Percentiles rank a stretch among this genome's conserved stretches.
Conservation (phyloP, 2,113 vertebrate species). For the Pangasianodon hypophthalmus region DNA sequence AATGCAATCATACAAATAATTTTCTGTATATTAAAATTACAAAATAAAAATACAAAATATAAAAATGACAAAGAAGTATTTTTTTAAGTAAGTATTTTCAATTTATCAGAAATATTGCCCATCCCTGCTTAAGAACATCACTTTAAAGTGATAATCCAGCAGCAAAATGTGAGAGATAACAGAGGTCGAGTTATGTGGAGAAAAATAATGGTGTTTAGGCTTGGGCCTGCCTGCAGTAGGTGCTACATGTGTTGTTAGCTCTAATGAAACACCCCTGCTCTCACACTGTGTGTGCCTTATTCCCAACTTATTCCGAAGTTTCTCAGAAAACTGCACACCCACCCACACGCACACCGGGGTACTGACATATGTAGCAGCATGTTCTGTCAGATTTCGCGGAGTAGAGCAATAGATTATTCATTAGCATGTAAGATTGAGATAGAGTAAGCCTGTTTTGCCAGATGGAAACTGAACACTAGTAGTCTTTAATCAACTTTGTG, state of each 20-base stretch:
- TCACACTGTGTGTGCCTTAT: conserved; percentile 26
- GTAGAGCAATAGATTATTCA: background rate
- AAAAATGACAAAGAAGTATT: background rate
- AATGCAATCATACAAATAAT: background rate
- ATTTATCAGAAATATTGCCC: background rate
- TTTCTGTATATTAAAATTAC: background rate
- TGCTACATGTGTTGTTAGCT: conserved; percentile 45
- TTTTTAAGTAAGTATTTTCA: background rate
- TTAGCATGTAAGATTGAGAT: background rate
- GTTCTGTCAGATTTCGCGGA: conserved; percentile 5
- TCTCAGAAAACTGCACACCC: conserved; percentile 36
- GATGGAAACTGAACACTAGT: conserved; percentile 15
- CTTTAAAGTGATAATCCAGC: conserved; percentile 9
- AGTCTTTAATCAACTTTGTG: background rate
- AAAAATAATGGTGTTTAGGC: conserved; percentile 39
- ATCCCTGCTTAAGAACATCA: background rate
- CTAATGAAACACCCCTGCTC: conserved; percentile 41
- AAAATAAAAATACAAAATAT: background rate
- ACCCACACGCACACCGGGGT: background rate
- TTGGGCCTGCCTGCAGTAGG: conserved; percentile 13
- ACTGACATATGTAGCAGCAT: background rate
- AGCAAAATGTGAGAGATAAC: background rate
- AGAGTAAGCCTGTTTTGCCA: conserved; percentile 18
- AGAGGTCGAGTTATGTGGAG: background rate
- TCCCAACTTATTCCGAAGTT: conserved; percentile 11